Evolutionary conservation across 1,140 invertebrate species (phyloP), one percentile per base, ranked within the genome.

Genomic region (Eulimnadia texana): DNA sequence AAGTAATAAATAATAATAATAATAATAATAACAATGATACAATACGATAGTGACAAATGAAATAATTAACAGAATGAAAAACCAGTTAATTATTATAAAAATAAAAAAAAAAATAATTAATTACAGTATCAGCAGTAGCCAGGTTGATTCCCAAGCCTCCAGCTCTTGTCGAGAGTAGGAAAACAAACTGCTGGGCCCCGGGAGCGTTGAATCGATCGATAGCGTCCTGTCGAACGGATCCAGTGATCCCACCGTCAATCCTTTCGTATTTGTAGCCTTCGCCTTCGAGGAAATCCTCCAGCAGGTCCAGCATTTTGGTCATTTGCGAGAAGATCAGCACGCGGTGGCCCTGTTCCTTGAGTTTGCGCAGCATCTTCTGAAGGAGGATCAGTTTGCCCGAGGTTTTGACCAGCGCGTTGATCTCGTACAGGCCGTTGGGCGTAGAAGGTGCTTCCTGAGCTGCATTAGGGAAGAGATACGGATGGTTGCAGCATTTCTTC

Each of bases 401-500:
- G 0, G 94, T 89, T 75, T 97, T 98, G 3, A 90, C 88, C 27
- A 99, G 74, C n/a, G 89, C 86, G 63, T 82, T 84, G 0, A 88
- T 85, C 71, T 98, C 96, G 72, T 96, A 99, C 68, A 90, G 87
- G 16, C 94, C 94, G 69, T 95, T 96, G 0, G 85, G 82, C 0
- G 87, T 79, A 0, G 90, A 80, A 0, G 92, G 89, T 1, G 91
- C 92, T 74, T 96, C 92, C 74, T 93, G 86, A 3, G 90, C 83
- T 0, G 96, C 96, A 10, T 91, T 92, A 1, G 94, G 93, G 72
- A 99, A 98, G 29, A 99, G 76, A 72, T 99, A 99, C 0, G 97
- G 97, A 80, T 99, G 97, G 72, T 99, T 99, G 72, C 95, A 99
- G 71, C 96, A 99, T 70, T 99, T 99, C 72, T 99, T 99, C 69